Base-by-base conservation (phyloP, 2,113 vertebrate species). In the Syrrhaptes paradoxus region DNA sequence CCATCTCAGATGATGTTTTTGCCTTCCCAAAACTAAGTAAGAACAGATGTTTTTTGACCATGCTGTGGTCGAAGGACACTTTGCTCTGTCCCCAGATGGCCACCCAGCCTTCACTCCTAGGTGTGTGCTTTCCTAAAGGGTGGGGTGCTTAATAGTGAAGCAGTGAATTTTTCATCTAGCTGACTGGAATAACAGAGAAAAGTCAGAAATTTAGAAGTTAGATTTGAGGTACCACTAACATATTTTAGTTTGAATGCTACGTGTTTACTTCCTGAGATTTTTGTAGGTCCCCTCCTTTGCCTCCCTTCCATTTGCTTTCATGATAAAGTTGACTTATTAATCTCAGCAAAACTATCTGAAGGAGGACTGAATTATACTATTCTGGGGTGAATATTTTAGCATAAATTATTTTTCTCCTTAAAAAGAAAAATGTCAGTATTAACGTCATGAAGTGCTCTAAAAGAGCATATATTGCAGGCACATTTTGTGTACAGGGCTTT, bases 21-120 rank as follows among this genome's bases (percentile, higher is more conserved):
- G 34, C 21, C 48, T 90, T 87, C 31, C 52, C 51, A 43, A 71
- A 94, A 32, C 36, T 25, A 85, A 20, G 7, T 22, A 28, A 15
- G n/a, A 83, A n/a, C 36, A 49, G 54, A 58, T 0, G 0, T 1
- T 20, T 61, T 89, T 70, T 48, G 41, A 41, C 21, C 1, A 2
- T 78, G 32, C 31, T 68, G 4, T 68, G 54, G 54, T 34, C 1
- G 1, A 57, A 17, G 29, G 58, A 17, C 38, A 29, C 48, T 32
- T 71, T 65, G 45, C 4, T 6, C 51, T 38, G 49, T 81, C 28
- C 25, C 9, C 7, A 46, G n/a, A 31, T 1, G 4, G 31, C 36
- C 28, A 22, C 34, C 21, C 25, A 16, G 18, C 32, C 22, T 67
- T 21, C 45, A 28, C 10, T 62, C 55, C 11, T 32, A 36, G 13